Evolutionary conservation across 1,140 invertebrate genomes (phyloP), one percentile per base, ranked within the genome.

Genomic region (Sinonovacula constricta): DNA sequence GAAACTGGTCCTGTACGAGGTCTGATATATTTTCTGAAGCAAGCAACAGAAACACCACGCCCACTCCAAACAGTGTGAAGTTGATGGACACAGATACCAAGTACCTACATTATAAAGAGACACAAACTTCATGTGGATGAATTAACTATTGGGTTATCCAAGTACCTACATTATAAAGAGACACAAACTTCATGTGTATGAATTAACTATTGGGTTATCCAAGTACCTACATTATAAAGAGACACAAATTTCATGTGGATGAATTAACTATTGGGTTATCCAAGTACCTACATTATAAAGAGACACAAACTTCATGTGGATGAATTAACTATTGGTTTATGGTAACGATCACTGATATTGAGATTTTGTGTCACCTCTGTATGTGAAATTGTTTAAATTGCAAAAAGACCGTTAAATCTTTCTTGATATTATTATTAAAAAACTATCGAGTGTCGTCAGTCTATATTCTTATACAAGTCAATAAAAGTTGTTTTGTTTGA

Each of bases 31-130:
- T 90, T 87, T 94, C 92, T 0, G 94, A 92, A 0, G 93, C 92
- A 24, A 95, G 88, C 49, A 95, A 88, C 24, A 95, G 87, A 85
- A 94, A 94, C 3, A 95, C 94, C 24, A 93, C 93, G 1, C 93
- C 92, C 24, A 93, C 93, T 18, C 95, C 95, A 87, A 95, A 95
- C 33, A 95, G 89, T 0, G 94, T 94, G 30, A 94, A 87, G 69
- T 93, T 90, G 5, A 94, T 91, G 71, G 91, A 92, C 0, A 88
- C 83, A 0, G 92, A 93, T 3, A 94, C 92, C 5, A 92, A 72
- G 24, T 74, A 79, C 67, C 90, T 90, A 70, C 45, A 85, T 84
- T 45, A 70, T n/a, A 39, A 30, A 70, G 22, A 26, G 14, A 36
- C 26, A 28, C 68, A 22, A 49, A 22, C 24, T 33, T 49, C 12